These are phyloP conservation scores for Chymomyza caudatula DNA, from an alignment of 2,888 invertebrate genomes.

Conservation along the genomic window DNA sequence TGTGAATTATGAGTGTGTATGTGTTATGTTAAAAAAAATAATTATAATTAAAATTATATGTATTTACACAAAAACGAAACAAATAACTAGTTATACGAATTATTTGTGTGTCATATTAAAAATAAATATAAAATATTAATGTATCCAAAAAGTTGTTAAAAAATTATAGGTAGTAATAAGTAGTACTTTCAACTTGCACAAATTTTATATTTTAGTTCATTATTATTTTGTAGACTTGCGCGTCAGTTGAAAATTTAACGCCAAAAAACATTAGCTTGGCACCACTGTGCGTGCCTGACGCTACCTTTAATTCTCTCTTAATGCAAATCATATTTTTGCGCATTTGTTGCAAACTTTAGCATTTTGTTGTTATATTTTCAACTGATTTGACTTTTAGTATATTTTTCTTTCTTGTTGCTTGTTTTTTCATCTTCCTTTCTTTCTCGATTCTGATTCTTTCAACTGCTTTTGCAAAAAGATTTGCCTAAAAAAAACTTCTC, in stretches of 20 bases:
- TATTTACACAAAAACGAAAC: conserved; percentile 19
- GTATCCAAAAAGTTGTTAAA: conserved; percentile 28
- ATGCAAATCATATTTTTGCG: background rate
- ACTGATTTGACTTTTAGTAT: conserved; percentile 32
- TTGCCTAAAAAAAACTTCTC: conserved; percentile 47
- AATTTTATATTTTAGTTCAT: conserved; percentile 51
- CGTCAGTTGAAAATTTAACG: background rate
- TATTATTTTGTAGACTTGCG: conserved; percentile 26
- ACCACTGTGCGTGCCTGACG: background rate
- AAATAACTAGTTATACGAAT: conserved; percentile 17
- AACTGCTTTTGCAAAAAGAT: conserved; percentile 15
- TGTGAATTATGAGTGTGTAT: conserved; percentile 46
- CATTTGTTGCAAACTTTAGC: background rate
- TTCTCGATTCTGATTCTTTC: conserved; percentile 26
- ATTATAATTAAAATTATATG: conserved; percentile 43
- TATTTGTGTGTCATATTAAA: conserved; percentile 19
- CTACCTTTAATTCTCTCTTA: background rate
- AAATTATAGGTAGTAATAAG: conserved; percentile 30
- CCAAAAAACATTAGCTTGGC: background rate
- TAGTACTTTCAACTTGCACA: conserved; percentile 76
- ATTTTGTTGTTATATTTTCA: background rate
- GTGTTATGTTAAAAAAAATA: conserved; percentile 40
- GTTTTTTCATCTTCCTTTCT: conserved; percentile 55
- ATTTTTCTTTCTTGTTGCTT: conserved; percentile 62
- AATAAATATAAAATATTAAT: conserved; percentile 34